These are phyloP conservation scores for Ormyrus thymus DNA, from an alignment of 2,888 invertebrate species.

Conservation along the genomic window DNA sequence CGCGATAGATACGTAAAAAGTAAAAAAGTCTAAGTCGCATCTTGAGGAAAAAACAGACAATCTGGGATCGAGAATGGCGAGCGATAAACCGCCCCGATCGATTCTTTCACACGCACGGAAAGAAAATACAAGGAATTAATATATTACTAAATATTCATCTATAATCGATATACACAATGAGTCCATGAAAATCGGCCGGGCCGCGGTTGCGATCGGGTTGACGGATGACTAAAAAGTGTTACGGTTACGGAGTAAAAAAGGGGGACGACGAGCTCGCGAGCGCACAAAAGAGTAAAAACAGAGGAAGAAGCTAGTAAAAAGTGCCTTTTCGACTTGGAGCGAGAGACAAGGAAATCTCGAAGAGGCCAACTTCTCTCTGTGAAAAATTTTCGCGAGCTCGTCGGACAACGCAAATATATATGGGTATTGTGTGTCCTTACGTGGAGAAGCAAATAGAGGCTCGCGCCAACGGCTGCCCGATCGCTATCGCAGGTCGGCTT, in stretches of 20 bases:
- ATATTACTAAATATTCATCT: conserved; percentile 70
- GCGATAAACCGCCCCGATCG: conserved; percentile 9
- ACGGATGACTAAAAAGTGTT: background rate
- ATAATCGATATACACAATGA: conserved; percentile 69
- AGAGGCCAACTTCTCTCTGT: conserved; percentile 10
- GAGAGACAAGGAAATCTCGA: background rate
- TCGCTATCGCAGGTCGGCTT: conserved; percentile 59
- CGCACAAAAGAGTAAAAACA: background rate
- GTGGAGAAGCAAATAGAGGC: background rate
- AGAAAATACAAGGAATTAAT: conserved; percentile 60
- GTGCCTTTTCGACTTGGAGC: background rate
- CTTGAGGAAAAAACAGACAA: background rate
- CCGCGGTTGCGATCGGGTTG: conserved; percentile 72
- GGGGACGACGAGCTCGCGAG: conserved; percentile 55
- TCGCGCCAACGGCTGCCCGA: conserved; percentile 72
- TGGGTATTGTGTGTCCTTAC: no score
- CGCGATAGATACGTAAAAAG: conserved; percentile 2
- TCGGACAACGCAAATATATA: background rate
- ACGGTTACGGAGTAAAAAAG: no score
- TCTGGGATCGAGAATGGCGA: conserved; percentile 37
- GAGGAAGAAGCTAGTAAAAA: background rate
- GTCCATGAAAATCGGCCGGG: conserved; percentile 54
- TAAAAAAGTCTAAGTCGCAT: background rate
- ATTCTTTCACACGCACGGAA: conserved; percentile 21
- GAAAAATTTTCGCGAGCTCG: background rate